Evolutionary conservation across 2,797 vertebrate species (phyloP).

Genomic region (Micropoecilia bifurca): DNA sequence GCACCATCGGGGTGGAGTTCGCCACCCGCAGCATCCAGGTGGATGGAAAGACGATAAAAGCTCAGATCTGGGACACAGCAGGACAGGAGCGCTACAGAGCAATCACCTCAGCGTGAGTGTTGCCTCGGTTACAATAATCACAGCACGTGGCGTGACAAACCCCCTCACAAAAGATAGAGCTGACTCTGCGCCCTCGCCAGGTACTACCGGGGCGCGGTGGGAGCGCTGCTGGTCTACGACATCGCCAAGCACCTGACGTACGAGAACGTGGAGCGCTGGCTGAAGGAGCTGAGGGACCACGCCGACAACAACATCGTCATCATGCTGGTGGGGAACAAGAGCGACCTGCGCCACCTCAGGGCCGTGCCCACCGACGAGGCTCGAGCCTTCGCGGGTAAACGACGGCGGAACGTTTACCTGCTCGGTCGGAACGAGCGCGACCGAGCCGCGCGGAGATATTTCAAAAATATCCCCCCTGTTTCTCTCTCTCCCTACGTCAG

Average conservation of each 20-base stretch:
- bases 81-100: slow-evolving; percentile 97
- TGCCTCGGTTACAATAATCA: not conserved
- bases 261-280: slow-evolving; percentile 95
- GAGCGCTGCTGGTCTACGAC: slow-evolving; percentile 94
- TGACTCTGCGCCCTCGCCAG: slow-evolving; percentile 63
- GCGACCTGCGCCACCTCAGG: slow-evolving; percentile 92
- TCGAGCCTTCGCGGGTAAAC: slow-evolving; percentile 90
- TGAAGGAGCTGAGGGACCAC: slow-evolving; percentile 95
- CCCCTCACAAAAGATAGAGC: not conserved
- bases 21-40: slow-evolving; percentile 98
- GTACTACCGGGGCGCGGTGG: slow-evolving; percentile 94
- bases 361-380: slow-evolving; percentile 96
- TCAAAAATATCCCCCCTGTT: not conserved
- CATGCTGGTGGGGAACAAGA: slow-evolving; percentile 98
- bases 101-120: slow-evolving; percentile 95
- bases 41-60: slow-evolving; percentile 96
- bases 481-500: slow-evolving; percentile 72
- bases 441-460: not conserved
- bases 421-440: too few relatives aligned
- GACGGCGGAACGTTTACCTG: too few relatives aligned
- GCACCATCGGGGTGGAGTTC: slow-evolving; percentile 97
- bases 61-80: slow-evolving; percentile 97
- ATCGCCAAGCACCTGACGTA: slow-evolving; percentile 97
- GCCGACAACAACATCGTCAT: slow-evolving; percentile 97
- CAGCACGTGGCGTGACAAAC: not conserved